Percentiles rank a stretch among this genome's conserved stretches.
Evolutionary conservation across 2,797 vertebrate genomes (phyloP).

Genomic region (Pseudocheirus occidentalis): DNA sequence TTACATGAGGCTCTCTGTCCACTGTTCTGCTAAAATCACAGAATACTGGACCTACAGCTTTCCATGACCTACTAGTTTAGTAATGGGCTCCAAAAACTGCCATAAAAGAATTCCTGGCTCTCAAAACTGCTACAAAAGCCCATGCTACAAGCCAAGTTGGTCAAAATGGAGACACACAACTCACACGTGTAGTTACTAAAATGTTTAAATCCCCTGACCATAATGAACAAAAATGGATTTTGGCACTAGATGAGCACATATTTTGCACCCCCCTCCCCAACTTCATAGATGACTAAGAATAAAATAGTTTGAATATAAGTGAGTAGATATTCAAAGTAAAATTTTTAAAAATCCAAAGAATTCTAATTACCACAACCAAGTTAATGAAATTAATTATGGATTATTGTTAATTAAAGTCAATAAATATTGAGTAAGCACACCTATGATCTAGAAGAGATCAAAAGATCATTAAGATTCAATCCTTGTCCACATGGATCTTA

Average conservation of each 20-base stretch:
- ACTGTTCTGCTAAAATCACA: constrained; percentile 22
- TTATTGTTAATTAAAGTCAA: neutral
- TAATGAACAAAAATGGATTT: neutral
- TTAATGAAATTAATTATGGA: neutral
- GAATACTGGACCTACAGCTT: constrained; percentile 52
- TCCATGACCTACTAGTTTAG: constrained; percentile 7
- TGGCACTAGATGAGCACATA: neutral
- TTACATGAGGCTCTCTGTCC: neutral
- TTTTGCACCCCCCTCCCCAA: neutral
- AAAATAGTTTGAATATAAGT: neutral
- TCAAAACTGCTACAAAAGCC: neutral
- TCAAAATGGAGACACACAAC: neutral
- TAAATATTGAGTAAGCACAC: neutral
- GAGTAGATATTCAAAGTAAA: neutral
- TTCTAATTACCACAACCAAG: neutral
- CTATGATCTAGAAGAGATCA: neutral
- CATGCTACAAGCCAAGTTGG: neutral
- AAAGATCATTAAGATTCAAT: neutral
- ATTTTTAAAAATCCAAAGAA: neutral
- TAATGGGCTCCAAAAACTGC: neutral
- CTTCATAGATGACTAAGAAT: neutral
- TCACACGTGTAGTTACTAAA: neutral
- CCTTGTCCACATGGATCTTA: neutral
- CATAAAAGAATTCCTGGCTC: neutral
- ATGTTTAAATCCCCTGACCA: neutral